Evolutionary conservation across 2,113 vertebrate species (phyloP).

Genomic region (Lontra canadensis): DNA sequence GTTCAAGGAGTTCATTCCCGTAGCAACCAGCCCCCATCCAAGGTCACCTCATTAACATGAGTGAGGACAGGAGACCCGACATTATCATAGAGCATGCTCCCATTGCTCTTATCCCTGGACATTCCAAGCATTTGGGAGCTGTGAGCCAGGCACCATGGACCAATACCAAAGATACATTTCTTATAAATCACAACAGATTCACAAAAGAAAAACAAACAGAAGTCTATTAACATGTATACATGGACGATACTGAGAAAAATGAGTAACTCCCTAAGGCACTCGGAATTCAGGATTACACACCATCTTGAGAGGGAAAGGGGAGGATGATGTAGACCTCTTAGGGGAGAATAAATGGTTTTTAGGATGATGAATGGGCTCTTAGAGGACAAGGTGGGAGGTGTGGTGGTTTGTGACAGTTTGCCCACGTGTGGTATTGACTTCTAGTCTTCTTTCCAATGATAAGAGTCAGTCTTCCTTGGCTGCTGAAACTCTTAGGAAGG

Average conservation of each 20-base stretch:
- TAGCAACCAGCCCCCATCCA: not conserved
- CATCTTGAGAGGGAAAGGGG: not conserved
- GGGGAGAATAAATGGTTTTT: not conserved
- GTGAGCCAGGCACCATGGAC: not conserved
- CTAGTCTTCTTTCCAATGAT: not conserved
- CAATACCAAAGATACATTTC: not conserved
- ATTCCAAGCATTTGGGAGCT: not conserved
- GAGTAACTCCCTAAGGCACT: not conserved
- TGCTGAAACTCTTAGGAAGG: not conserved
- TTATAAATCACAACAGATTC: not conserved
- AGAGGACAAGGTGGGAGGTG: not conserved
- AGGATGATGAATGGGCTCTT: not conserved
- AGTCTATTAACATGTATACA: not conserved
- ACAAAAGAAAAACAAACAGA: not conserved
- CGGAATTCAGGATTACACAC: not conserved
- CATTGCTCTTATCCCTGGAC: not conserved
- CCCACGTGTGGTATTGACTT: no score
- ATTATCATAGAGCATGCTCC: not conserved
- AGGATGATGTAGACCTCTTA: no score
- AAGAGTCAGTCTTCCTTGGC: not conserved
- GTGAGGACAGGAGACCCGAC: not conserved
- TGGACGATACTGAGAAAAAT: not conserved
- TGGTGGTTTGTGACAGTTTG: not conserved
- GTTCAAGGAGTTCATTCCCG: not conserved
- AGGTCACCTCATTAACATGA: not conserved